A percentile compares a stretch with the other conserved stretches of the same genome.
phyloP scores from a whole-genome alignment of 2,113 vertebrate genomes.

The Elephas maximus region DNA sequence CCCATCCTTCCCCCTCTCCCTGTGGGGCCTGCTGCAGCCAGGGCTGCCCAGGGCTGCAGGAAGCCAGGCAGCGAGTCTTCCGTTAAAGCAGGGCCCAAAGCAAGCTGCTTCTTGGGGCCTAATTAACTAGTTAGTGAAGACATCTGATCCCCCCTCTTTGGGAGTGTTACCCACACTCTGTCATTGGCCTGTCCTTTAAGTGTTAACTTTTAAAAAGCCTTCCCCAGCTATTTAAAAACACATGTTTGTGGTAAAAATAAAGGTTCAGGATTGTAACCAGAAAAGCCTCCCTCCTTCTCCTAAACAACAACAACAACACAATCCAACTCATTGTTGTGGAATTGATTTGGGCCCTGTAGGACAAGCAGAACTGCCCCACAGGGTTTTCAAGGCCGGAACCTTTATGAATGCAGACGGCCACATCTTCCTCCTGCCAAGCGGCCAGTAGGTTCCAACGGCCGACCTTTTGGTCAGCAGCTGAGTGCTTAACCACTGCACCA shows the following conservation, averaged over 20 bases:
- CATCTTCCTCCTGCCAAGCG: no score
- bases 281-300: not conserved
- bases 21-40: not conserved
- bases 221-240: not conserved
- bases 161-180: no score
- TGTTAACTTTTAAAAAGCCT: not conserved
- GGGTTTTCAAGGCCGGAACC: no score
- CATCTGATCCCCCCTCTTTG: no score
- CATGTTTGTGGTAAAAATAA: not conserved
- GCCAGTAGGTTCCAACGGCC: no score
- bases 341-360: no score
- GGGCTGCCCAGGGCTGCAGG: not conserved
- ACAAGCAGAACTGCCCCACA: no score
- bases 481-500: no score
- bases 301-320: no score
- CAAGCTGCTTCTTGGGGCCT: fast-evolving
- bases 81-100: not conserved
- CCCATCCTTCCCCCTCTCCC: not conserved
- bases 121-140: not conserved
- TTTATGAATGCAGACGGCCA: no score
- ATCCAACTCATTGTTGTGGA: no score
- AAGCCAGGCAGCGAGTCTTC: not conserved
- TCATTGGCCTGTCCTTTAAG: not conserved
- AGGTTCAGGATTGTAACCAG: not conserved
- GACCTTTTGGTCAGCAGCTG: no score